A percentile compares a stretch with the other conserved stretches of the same genome.
These are phyloP conservation scores for Prenolepis imparis DNA, from an alignment of 2,888 invertebrate genomes.

Conservation along the genomic window DNA sequence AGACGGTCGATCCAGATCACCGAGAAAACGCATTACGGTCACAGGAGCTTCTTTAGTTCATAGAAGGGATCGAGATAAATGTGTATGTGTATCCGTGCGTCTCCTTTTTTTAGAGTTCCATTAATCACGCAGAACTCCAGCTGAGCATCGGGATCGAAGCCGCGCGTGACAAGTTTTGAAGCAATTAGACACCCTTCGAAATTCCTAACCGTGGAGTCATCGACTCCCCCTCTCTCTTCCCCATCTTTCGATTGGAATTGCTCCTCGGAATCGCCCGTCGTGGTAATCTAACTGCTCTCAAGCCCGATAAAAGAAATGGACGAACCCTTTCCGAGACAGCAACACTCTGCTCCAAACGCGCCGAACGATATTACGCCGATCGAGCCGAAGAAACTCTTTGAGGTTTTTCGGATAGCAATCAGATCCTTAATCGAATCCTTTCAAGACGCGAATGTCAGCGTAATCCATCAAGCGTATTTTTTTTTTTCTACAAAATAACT, in stretches of 20 bases:
- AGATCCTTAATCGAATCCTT: constrained; percentile 55
- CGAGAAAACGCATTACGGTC: constrained; percentile 67
- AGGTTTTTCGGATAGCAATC: constrained; percentile 59
- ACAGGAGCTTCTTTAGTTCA: constrained; percentile 50
- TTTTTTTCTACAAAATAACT: constrained; percentile 46
- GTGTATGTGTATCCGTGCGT: constrained; percentile 53
- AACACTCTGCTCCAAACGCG: constrained; percentile 46
- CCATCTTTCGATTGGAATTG: constrained; percentile 30
- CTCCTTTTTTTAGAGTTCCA: constrained; percentile 64
- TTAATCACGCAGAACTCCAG: constrained; percentile 72
- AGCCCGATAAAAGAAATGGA: constrained; percentile 58
- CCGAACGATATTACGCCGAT: constrained; percentile 52
- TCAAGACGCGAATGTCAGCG: constrained; percentile 55
- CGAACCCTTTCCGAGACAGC: constrained; percentile 52
- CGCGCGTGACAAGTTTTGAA: constrained; percentile 80
- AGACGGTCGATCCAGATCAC: constrained; percentile 58
- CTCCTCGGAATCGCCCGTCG: constrained; percentile 46
- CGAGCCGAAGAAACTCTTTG: constrained; percentile 51
- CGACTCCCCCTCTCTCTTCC: constrained; percentile 36
- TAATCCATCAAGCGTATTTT: constrained; percentile 40
- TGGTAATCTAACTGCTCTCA: constrained; percentile 61
- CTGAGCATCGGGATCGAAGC: constrained; percentile 71
- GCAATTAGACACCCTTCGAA: constrained; percentile 80
- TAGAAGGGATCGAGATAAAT: constrained; percentile 45
- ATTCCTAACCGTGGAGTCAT: constrained; percentile 75